phyloP scores from a whole-genome alignment of 2,113 vertebrate species.

The Sula dactylatra region DNA sequence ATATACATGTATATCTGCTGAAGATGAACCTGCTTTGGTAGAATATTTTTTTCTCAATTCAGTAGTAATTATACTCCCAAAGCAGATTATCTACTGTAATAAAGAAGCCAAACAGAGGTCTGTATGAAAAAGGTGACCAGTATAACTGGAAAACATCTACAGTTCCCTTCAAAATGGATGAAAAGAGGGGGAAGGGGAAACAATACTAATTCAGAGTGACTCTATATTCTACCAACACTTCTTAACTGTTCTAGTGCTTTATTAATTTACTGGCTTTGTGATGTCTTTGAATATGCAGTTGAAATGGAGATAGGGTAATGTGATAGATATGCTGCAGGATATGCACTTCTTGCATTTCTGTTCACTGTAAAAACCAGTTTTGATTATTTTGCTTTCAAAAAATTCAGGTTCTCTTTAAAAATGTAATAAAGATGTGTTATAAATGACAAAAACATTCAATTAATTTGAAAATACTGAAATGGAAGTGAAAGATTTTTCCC shows the following conservation, averaged over 20 bases:
- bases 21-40: background rate
- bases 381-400: constrained; percentile 61
- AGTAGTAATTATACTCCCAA: background rate
- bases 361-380: constrained; percentile 52
- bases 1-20: background rate
- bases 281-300: constrained; percentile 1
- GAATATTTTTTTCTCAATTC: background rate
- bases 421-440: constrained; percentile 55
- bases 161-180: background rate
- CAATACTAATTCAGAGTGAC: background rate
- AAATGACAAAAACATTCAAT: constrained; percentile 21
- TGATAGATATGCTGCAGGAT: constrained; percentile 35
- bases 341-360: constrained; percentile 42
- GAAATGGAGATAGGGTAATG: background rate
- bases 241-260: constrained; percentile 16
- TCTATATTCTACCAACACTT: background rate
- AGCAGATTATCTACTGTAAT: background rate
- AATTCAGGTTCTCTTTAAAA: constrained; percentile 66
- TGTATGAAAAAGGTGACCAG: background rate
- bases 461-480: constrained; percentile 30
- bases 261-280: constrained; percentile 24
- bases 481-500: background rate
- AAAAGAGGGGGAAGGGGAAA: background rate
- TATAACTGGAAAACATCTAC: background rate
- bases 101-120: background rate